These are phyloP conservation scores for Chelmon rostratus DNA, from an alignment of 2,797 vertebrate species.

Conservation along the genomic window DNA sequence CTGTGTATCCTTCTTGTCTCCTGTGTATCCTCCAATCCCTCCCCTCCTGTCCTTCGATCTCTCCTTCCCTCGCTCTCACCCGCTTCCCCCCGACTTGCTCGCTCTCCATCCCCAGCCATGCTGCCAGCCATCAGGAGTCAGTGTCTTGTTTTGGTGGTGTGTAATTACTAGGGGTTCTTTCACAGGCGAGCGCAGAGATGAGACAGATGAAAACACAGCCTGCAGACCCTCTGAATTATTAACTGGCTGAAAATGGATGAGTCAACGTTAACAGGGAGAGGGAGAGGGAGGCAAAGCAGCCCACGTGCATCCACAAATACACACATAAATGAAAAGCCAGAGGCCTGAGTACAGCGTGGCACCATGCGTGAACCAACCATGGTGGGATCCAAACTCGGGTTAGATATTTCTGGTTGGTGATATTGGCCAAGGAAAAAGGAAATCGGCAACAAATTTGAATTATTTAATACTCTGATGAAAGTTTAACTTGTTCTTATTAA, in stretches of 20 bases:
- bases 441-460: constrained; percentile 18
- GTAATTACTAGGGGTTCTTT: constrained; percentile 64
- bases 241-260: constrained; percentile 78
- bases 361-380: constrained; percentile 16
- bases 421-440: constrained; percentile 1
- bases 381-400: constrained; percentile 14
- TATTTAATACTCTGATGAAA: constrained; percentile 43
- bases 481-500: constrained; percentile 29
- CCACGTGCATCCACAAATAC: constrained; percentile 65
- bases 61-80: constrained; percentile 4
- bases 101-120: constrained; percentile 2
- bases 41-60: constrained; percentile 27
- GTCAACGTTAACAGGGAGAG: constrained; percentile 69
- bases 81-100: not conserved
- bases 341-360: constrained; percentile 15
- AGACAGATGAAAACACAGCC: constrained; percentile 75
- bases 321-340: constrained; percentile 39
- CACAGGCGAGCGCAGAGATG: constrained; percentile 50
- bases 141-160: constrained; percentile 60
- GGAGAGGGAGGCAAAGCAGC: constrained; percentile 46
- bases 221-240: constrained; percentile 83
- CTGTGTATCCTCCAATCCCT: constrained; percentile 40
- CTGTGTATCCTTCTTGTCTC: constrained; percentile 65
- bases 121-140: constrained; percentile 40
- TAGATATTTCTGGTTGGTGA: not conserved